Evolutionary conservation across 2,797 vertebrate genomes (phyloP), one percentile per base, ranked within the genome.

Genomic region (Staurois parvus): DNA sequence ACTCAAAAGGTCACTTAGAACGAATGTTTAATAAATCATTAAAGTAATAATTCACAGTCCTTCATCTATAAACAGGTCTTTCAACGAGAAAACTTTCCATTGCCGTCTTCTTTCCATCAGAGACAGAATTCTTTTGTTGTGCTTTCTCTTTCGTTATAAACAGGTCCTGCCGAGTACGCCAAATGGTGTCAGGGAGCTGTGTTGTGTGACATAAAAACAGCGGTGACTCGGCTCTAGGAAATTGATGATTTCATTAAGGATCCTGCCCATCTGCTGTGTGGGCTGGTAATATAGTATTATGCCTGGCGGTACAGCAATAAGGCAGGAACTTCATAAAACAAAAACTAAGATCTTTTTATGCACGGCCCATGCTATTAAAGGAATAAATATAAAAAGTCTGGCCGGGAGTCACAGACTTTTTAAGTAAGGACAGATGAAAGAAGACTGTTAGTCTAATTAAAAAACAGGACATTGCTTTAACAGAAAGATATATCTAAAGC

Each of bases 181-280:
- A 34, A 11, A 4, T 76, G 29, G 29, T n/a, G 34, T 13, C 74
- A 9, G 12, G n/a, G 34, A 37, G 5, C 76, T 37, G 4, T 37
- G 34, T 30, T 8, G 11, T 26, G 56, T 26, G n/a, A n/a, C 52
- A 37, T 9, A 8, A 26, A 7, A 52, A 30, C 72, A 10, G 45
- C 15, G 21, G 45, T 19, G 72, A n/a, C 48, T 19, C 17, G 2
- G 4, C 2, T 64, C 4, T 8, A 42, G 34, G 26, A 66, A 37
- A 77, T 28, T 34, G 21, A 77, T 66, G 52, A 66, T 59, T 76
- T 77, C n/a, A 77, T 77, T 77, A 78, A 7, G 8, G 17, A n/a
- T 26, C 10, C 24, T 0, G 32, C 11, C 26, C 56, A 64, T 77
- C 56, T 77, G 76, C n/a, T 42, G 37, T 28, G 62, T 42, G 62